Percentiles rank a stretch among this genome's conserved stretches.
Evolutionary conservation across 2,888 invertebrate species (phyloP).

Genomic region (Idaea aversata): DNA sequence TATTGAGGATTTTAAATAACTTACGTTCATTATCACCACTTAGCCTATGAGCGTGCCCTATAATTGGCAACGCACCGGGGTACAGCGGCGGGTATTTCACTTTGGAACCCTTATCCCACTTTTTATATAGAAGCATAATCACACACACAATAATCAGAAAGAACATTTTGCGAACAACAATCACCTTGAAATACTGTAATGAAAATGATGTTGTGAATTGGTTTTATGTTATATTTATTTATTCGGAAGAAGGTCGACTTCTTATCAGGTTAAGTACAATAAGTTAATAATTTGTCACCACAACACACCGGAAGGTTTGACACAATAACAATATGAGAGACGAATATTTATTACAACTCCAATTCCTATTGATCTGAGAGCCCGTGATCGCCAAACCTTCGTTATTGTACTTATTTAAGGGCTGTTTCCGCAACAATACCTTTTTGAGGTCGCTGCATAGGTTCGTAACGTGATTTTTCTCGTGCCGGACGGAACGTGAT

Average conservation of each 20-base stretch:
- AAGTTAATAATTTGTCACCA: not conserved
- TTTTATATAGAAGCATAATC: not conserved
- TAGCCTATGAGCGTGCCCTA: conserved; percentile 18
- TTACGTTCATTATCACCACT: conserved; percentile 22
- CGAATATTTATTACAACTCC: not conserved
- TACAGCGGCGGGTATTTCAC: conserved; percentile 14
- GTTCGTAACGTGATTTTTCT: too few relatives aligned
- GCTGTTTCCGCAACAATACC: too few relatives aligned
- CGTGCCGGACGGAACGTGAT: too few relatives aligned
- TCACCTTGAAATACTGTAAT: not conserved
- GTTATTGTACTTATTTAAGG: too few relatives aligned
- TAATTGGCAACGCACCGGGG: conserved; percentile 14
- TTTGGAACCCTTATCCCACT: conserved; percentile 8
- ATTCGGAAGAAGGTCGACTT: not conserved
- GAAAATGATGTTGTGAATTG: not conserved
- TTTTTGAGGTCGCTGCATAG: too few relatives aligned
- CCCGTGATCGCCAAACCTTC: too few relatives aligned
- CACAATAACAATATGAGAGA: not conserved
- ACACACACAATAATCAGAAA: not conserved
- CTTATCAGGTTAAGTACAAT: not conserved
- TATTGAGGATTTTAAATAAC: too few relatives aligned
- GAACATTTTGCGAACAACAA: not conserved
- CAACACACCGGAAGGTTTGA: not conserved
- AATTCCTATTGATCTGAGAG: too few relatives aligned
- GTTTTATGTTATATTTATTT: not conserved